phyloP scores from a whole-genome alignment of 2,797 vertebrate genomes.

The Gambusia yucatana region DNA sequence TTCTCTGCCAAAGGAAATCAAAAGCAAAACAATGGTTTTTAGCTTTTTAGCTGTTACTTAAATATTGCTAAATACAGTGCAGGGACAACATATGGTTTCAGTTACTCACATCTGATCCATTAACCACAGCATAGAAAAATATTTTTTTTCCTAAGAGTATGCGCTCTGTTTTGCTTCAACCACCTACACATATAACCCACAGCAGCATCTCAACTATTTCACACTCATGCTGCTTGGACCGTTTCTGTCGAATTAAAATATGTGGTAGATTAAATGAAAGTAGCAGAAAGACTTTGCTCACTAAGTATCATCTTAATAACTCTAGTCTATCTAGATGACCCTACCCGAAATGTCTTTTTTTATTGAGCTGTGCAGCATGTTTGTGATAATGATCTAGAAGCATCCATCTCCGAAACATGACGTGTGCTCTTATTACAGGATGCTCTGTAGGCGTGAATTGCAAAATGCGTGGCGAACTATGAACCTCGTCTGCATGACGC shows the following conservation, averaged over 20 bases:
- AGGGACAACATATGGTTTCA: conserved; percentile 37
- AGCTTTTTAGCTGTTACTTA: not conserved
- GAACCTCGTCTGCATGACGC: conserved; percentile 57
- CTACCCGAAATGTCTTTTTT: not conserved
- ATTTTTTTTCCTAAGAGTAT: conserved; percentile 14
- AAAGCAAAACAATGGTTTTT: not conserved
- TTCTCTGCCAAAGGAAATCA: not conserved
- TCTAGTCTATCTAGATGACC: not conserved
- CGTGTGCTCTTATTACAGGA: conserved; percentile 26
- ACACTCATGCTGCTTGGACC: not conserved
- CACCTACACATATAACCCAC: conserved; percentile 40
- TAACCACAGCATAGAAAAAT: conserved; percentile 9
- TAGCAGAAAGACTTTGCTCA: not conserved
- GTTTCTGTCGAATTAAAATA: conserved; percentile 12
- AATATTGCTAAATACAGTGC: not conserved
- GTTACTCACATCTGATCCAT: conserved; percentile 19
- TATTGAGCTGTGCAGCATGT: not conserved
- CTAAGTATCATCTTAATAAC: not conserved
- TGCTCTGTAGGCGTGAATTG: conserved; percentile 45
- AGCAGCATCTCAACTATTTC: conserved; percentile 29
- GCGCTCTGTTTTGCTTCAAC: conserved; percentile 24
- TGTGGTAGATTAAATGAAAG: not conserved
- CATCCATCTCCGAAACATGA: conserved; percentile 43
- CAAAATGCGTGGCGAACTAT: conserved; percentile 65
- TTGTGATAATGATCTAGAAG: conserved; percentile 54